phyloP scores from a whole-genome alignment of 1,140 invertebrate species.

The Bombus waltoni region DNA sequence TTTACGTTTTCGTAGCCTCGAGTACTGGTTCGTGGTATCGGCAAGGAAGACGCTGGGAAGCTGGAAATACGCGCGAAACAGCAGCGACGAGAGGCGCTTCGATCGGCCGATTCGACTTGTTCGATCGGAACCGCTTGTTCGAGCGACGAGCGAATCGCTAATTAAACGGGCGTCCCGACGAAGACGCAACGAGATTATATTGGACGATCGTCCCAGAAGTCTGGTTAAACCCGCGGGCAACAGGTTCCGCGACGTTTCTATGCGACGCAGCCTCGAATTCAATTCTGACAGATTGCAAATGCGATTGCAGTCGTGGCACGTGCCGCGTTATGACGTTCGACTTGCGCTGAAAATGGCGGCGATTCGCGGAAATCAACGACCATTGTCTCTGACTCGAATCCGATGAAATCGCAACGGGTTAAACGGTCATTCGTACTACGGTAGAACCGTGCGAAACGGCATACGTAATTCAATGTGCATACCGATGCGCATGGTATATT shows the following conservation, averaged over 20 bases:
- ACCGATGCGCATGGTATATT: too few relatives aligned
- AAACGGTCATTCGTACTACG: background rate
- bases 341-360: constrained; percentile 5
- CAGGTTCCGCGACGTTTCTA: constrained; percentile 38
- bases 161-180: background rate
- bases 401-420: constrained; percentile 9
- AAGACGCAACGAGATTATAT: constrained; percentile 10
- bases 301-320: constrained; percentile 44
- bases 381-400: constrained; percentile 18
- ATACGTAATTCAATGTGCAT: too few relatives aligned
- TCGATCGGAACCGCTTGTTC: background rate
- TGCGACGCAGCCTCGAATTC: constrained; percentile 11
- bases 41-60: too few relatives aligned
- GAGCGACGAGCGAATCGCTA: background rate
- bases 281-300: constrained; percentile 49
- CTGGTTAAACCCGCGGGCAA: constrained; percentile 39
- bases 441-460: too few relatives aligned
- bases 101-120: background rate
- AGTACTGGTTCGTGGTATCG: too few relatives aligned
- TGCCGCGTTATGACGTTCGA: constrained; percentile 44
- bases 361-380: constrained; percentile 27
- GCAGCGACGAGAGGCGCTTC: background rate
- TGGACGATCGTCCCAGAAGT: constrained; percentile 24
- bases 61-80: too few relatives aligned
- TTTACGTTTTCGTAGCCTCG: too few relatives aligned